Percentiles rank a stretch among this genome's conserved stretches.
Evolutionary conservation across 2,113 vertebrate genomes (phyloP).

Genomic region (Sclerurus mexicanus): DNA sequence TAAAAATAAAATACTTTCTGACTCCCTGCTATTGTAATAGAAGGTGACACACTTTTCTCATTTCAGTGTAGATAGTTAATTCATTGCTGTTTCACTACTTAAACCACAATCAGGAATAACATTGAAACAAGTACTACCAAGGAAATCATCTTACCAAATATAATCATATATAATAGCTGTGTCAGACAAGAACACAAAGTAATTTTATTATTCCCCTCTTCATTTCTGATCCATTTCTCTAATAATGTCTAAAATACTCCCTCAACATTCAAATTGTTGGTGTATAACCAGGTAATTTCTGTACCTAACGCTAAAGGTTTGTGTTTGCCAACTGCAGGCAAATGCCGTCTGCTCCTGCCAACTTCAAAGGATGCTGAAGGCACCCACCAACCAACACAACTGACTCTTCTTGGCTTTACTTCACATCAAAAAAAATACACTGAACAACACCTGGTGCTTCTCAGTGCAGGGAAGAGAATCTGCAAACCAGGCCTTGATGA

Average conservation of each 20-base stretch:
- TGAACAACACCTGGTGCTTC: neutral
- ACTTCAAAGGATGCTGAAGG: neutral
- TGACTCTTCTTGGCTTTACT: neutral
- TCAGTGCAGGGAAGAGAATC: neutral
- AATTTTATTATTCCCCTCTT: neutral
- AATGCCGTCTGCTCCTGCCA: neutral
- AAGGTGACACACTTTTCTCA: neutral
- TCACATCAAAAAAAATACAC: neutral
- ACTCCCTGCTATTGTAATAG: neutral
- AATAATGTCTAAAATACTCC: neutral
- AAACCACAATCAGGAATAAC: neutral
- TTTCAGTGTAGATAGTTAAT: neutral
- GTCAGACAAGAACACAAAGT: neutral
- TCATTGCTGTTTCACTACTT: conserved; percentile 5
- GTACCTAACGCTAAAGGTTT: neutral
- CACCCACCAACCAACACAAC: neutral
- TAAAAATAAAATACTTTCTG: conserved; percentile 2
- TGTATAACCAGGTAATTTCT: neutral
- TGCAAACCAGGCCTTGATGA: neutral
- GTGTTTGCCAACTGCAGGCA: neutral
- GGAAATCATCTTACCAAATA: neutral
- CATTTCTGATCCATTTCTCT: neutral
- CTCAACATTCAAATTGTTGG: neutral
- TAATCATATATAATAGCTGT: neutral
- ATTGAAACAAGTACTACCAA: neutral